A percentile compares a stretch with the other conserved stretches of the same genome.
Evolutionary conservation across 2,113 vertebrate genomes (phyloP).

Genomic region (Elanus axillaris): DNA sequence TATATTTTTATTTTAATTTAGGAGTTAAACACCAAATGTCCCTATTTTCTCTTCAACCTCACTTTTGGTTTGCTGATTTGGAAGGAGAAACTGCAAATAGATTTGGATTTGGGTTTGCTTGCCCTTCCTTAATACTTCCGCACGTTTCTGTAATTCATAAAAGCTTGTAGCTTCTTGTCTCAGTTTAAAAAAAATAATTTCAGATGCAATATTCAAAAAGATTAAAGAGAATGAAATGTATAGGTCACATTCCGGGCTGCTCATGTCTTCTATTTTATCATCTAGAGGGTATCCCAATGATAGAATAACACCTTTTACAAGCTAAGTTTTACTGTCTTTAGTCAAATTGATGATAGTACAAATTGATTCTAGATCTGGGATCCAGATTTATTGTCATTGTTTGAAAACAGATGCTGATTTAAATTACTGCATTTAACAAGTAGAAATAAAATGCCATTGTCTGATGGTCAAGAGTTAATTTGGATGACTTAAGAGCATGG

Average conservation of each 20-base stretch:
- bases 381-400: background rate
- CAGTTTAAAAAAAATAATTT: background rate
- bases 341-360: background rate
- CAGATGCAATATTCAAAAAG: background rate
- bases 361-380: background rate
- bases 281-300: background rate
- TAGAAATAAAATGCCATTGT: background rate
- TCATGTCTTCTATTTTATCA: background rate
- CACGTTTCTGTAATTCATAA: background rate
- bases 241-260: background rate
- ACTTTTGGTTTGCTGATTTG: background rate
- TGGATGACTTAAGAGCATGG: background rate
- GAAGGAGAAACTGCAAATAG: background rate
- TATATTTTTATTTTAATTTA: background rate
- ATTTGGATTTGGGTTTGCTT: background rate
- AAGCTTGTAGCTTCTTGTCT: background rate
- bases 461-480: background rate
- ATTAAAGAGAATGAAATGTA: background rate
- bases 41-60: background rate
- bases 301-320: background rate
- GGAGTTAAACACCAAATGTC: background rate
- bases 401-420: constrained; percentile 11
- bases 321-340: background rate
- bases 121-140: background rate
- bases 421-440: background rate